Evolutionary conservation across 1,140 invertebrate species (phyloP), one percentile per base, ranked within the genome.

Genomic region (Drosophila suzukii): DNA sequence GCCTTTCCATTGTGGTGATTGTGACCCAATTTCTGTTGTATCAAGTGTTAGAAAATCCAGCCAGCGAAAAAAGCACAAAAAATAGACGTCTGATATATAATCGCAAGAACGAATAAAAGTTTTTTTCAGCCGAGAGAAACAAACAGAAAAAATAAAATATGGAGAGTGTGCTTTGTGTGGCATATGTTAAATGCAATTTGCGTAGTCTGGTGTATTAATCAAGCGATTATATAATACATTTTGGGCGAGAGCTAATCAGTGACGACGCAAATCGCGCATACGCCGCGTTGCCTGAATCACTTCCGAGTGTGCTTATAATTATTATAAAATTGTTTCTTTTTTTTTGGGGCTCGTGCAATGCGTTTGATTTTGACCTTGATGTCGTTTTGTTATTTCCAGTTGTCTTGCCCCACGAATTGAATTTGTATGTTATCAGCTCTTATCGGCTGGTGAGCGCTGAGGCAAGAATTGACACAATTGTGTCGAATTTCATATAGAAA

Each of bases 11-110:
- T 71, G 47, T 70, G 50, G 49, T 57, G 56, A 68, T 70, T 82
- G 83, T 86, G 83, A 86, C 83, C 83, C 72, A 86, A 86, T 86
- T 88, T 88, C 75, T 68, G 79, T 86, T 86, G 58, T 88, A 88
- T 82, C 78, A 86, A 88, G 74, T 84, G 67, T 86, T 85, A 86
- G 70, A 68, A 58, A 50, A 54, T 49, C 50, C 54, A 67, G 59
- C 20, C 32, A 59, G 43, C 46, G n/a, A n/a, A 75, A 51, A 44
- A 17, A 60, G 55, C 13, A 32, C 13, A 55, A 51, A 62, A 67
- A 47, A 46, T 6, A 24, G 8, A 34, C 17, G 8, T 3, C 17
- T 49, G 44, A 43, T 65, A 43, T 27, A 44, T 62, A 67, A 66
- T 65, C 56, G 38, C 20, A 2, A 39, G 43, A 62, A 67, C 30